Evolutionary conservation across 1,140 invertebrate genomes (phyloP).

Genomic region (Hypsibius dujardini): DNA sequence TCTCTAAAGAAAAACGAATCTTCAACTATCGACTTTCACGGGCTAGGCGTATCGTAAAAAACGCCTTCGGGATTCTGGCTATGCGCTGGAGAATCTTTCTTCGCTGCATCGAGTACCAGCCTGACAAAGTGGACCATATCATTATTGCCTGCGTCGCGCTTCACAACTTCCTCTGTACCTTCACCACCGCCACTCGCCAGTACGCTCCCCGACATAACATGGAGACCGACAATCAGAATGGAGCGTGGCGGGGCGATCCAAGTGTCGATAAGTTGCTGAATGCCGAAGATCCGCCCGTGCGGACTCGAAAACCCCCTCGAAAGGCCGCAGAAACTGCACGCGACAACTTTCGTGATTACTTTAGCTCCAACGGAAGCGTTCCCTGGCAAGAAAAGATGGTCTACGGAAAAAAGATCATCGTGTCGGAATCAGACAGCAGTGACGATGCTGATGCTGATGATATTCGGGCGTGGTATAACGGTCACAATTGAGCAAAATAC

Average conservation of each 20-base stretch:
- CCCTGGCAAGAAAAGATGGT: neutral
- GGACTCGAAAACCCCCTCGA: neutral
- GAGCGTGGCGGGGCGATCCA: neutral
- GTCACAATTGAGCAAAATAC: too few species aligned
- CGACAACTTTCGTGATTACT: conserved; percentile 1
- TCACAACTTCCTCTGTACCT: neutral
- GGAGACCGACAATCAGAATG: neutral
- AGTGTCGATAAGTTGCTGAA: too few species aligned
- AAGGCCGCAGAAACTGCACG: neutral
- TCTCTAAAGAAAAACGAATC: conserved; percentile 23
- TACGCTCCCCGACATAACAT: neutral
- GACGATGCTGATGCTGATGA: too few species aligned
- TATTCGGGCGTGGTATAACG: too few species aligned
- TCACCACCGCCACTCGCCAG: neutral
- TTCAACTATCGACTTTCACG: conserved; percentile 28
- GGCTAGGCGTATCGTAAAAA: conserved; percentile 26
- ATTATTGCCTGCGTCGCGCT: neutral
- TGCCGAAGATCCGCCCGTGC: neutral
- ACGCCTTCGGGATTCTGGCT: conserved; percentile 28
- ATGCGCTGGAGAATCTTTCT: conserved; percentile 21
- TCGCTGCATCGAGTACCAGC: neutral
- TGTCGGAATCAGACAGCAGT: too few species aligned
- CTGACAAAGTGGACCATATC: neutral
- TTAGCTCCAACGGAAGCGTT: neutral
- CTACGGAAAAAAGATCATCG: too few species aligned